These are phyloP conservation scores for Macrotus californicus DNA, from an alignment of 2,113 vertebrate genomes.

Conservation along the genomic window DNA sequence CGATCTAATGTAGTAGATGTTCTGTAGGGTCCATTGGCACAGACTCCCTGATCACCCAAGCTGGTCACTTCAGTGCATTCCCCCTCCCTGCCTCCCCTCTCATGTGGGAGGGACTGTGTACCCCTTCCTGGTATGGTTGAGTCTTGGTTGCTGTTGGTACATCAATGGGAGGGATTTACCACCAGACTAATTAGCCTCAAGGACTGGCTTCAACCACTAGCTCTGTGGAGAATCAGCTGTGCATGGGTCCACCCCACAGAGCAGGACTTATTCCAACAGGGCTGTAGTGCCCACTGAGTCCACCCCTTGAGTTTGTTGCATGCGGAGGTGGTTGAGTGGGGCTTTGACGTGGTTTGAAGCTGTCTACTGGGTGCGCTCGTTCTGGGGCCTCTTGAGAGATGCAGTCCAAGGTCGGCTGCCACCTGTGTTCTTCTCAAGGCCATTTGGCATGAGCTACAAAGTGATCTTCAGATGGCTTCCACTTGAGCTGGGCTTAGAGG, in stretches of 20 bases:
- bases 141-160: not conserved
- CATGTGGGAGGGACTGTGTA: not conserved
- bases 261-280: not conserved
- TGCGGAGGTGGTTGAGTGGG: not conserved
- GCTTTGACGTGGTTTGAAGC: not conserved
- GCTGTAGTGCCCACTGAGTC: not conserved
- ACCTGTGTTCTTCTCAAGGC: not conserved
- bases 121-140: not conserved
- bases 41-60: not conserved
- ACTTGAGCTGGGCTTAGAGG: not conserved
- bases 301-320: not conserved
- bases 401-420: not conserved
- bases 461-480: not conserved
- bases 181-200: not conserved
- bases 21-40: not conserved
- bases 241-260: not conserved
- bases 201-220: not conserved
- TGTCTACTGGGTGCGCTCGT: not conserved
- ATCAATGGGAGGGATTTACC: not conserved
- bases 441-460: not conserved
- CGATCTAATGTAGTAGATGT: not conserved
- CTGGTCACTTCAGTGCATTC: not conserved
- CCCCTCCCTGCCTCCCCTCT: not conserved
- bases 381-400: not conserved
- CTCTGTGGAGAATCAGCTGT: not conserved